These are phyloP conservation scores for Brachionichthys hirsutus DNA, from an alignment of 2,113 vertebrate genomes.

Conservation along the genomic window DNA sequence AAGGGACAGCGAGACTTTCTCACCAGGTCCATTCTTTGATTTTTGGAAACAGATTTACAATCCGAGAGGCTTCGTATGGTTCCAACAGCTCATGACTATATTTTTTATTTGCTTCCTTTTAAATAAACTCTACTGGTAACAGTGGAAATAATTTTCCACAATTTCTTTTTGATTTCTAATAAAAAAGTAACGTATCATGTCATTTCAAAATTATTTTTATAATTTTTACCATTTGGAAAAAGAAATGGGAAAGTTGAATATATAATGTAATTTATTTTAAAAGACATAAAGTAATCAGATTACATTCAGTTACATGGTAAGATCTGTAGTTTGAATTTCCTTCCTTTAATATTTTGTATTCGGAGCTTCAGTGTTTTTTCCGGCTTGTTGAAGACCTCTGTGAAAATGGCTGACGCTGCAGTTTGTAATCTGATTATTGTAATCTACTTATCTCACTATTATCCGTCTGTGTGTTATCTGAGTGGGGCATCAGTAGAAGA, in stretches of 20 bases:
- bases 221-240: neutral
- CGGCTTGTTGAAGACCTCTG: neutral
- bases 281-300: neutral
- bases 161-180: neutral
- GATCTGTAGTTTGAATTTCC: neutral
- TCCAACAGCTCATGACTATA: neutral
- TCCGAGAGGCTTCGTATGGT: neutral
- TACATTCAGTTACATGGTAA: conserved; percentile 4
- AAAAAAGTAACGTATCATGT: neutral
- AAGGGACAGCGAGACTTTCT: neutral
- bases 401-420: neutral
- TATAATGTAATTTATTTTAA: neutral
- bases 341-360: neutral
- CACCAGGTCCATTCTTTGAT: neutral
- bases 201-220: neutral
- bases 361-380: neutral
- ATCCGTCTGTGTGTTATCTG: neutral
- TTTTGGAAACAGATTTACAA: neutral
- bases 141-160: neutral
- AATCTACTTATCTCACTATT: neutral
- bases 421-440: conserved; percentile 9
- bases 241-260: neutral
- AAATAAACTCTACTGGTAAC: neutral
- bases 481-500: neutral
- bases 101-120: neutral